These are phyloP conservation scores for Crossocerus cetratus DNA, from an alignment of 2,888 invertebrate genomes.

Conservation along the genomic window DNA sequence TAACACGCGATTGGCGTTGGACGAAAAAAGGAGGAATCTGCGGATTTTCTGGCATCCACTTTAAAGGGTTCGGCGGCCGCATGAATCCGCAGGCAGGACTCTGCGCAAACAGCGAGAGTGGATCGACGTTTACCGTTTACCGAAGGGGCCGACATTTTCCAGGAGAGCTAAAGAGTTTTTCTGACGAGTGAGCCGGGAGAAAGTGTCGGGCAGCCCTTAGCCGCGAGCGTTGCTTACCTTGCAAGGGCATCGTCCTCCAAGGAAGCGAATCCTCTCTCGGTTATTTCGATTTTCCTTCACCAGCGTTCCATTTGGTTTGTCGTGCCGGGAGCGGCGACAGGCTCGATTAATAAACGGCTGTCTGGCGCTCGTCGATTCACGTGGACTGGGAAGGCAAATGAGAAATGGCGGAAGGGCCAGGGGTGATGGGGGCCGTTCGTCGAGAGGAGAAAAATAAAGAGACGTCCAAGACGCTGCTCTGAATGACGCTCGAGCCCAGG, in stretches of 20 bases:
- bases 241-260: background rate
- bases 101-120: conserved; percentile 40
- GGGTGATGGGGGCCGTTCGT: background rate
- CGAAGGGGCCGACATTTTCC: conserved; percentile 43
- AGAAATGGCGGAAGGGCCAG: background rate
- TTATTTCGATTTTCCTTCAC: background rate
- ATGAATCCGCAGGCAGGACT: conserved; percentile 26
- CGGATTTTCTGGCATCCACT: background rate
- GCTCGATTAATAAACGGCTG: conserved; percentile 58
- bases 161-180: conserved; percentile 14
- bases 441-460: conserved; percentile 21
- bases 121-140: conserved; percentile 38
- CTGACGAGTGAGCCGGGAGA: background rate
- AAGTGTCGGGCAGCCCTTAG: background rate
- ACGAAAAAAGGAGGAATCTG: conserved; percentile 9
- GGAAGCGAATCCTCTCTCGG: background rate
- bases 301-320: conserved; percentile 36
- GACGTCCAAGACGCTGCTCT: conserved; percentile 22
- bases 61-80: conserved; percentile 15
- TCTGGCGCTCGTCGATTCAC: conserved; percentile 49
- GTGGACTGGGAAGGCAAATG: background rate
- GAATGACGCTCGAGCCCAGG: conserved; percentile 41
- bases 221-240: conserved; percentile 3
- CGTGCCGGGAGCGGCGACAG: conserved; percentile 36
- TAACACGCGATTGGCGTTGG: background rate